phyloP scores from a whole-genome alignment of 2,113 vertebrate genomes.

The Gasterosteus nipponicus region DNA sequence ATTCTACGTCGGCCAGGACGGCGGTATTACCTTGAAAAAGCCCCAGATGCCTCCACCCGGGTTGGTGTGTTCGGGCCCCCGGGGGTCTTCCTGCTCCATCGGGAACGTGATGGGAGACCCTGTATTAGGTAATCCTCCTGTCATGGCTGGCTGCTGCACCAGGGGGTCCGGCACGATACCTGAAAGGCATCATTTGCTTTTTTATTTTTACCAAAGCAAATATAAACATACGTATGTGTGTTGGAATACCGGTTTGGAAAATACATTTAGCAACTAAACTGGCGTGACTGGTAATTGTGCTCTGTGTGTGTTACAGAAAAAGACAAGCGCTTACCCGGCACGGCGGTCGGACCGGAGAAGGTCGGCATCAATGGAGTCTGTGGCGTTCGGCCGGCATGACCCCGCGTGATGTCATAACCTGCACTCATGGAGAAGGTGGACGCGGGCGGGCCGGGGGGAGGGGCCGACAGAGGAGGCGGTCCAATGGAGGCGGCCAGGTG shows the following conservation, averaged over 20 bases:
- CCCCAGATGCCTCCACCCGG: slow-evolving; percentile 90
- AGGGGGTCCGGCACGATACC: slow-evolving; percentile 85
- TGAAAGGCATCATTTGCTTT: slow-evolving; percentile 27
- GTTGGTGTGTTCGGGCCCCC: slow-evolving; percentile 52
- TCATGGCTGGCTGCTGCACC: slow-evolving; percentile 82
- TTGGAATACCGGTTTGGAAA: too few species aligned
- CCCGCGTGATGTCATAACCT: slow-evolving; percentile 92
- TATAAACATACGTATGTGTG: background rate
- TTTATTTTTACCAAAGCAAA: background rate
- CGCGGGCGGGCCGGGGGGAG: slow-evolving; percentile 83
- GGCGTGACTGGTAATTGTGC: background rate
- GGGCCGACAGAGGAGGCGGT: slow-evolving; percentile 64
- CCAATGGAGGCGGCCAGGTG: slow-evolving; percentile 33
- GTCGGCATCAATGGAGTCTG: slow-evolving; percentile 95
- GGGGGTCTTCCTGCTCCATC: slow-evolving; percentile 89
- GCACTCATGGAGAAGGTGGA: slow-evolving; percentile 85
- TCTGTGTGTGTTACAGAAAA: background rate
- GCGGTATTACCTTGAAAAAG: slow-evolving; percentile 89
- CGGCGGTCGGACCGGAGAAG: slow-evolving; percentile 81
- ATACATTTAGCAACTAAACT: background rate
- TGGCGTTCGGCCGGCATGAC: slow-evolving; percentile 92
- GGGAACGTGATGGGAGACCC: slow-evolving; percentile 95
- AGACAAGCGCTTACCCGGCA: slow-evolving; percentile 80
- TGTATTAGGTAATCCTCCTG: slow-evolving; percentile 66
- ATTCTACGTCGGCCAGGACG: too few species aligned